Percentiles rank a stretch among this genome's conserved stretches.
phyloP scores from a whole-genome alignment of 2,888 invertebrate species.

The Agrochola lychnidis region DNA sequence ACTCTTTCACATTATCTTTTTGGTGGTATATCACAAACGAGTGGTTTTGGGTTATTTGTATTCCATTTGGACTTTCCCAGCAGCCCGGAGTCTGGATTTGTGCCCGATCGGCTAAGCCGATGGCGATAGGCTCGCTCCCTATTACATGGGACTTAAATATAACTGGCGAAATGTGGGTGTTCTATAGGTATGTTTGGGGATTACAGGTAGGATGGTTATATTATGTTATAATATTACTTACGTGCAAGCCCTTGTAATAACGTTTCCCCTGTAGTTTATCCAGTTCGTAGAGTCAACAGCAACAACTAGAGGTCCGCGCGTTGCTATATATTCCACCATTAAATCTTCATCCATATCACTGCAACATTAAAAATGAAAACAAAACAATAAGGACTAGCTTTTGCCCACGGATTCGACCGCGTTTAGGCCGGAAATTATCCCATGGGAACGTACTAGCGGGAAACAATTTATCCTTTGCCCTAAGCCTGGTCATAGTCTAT shows the following conservation, averaged over 20 bases:
- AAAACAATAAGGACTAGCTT: background rate
- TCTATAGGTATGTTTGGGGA: too few species aligned
- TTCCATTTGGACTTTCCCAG: too few species aligned
- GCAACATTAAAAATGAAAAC: constrained; percentile 44
- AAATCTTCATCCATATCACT: constrained; percentile 91
- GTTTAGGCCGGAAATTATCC: background rate
- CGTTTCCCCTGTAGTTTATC: constrained; percentile 94
- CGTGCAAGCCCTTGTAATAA: constrained; percentile 93
- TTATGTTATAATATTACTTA: constrained; percentile 59
- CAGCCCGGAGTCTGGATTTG: too few species aligned
- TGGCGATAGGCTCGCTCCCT: too few species aligned
- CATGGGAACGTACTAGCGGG: too few species aligned
- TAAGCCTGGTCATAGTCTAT: background rate
- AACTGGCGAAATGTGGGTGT: background rate
- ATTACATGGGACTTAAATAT: too few species aligned
- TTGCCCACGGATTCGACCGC: background rate
- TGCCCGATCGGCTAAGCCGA: too few species aligned
- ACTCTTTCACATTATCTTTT: too few species aligned
- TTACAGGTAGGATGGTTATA: background rate
- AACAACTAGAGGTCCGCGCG: constrained; percentile 93
- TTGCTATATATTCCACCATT: constrained; percentile 86
- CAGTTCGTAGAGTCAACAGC: constrained; percentile 93
- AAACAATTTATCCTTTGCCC: background rate
- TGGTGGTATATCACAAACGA: too few species aligned
- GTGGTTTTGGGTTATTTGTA: too few species aligned